phyloP scores from a whole-genome alignment of 2,888 invertebrate genomes.

The Aphidius colemani region DNA sequence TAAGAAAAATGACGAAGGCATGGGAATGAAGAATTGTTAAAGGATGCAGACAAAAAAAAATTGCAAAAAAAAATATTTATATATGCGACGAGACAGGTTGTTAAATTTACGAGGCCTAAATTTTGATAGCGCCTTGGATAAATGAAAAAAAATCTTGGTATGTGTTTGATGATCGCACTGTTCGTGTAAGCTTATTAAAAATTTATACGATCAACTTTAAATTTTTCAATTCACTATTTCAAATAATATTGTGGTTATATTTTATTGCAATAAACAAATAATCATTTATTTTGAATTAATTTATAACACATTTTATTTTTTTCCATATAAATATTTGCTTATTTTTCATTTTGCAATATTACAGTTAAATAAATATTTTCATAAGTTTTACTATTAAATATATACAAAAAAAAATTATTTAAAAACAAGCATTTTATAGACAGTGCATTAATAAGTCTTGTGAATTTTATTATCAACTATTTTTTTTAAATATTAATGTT shows the following conservation, averaged over 20 bases:
- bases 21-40: not conserved
- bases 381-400: constrained; percentile 54
- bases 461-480: too few species aligned
- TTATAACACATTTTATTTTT: not conserved
- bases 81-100: constrained; percentile 32
- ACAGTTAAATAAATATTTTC: constrained; percentile 30
- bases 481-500: too few species aligned
- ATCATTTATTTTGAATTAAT: not conserved
- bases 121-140: constrained; percentile 14
- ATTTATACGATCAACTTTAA: constrained; percentile 36
- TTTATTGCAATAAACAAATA: not conserved
- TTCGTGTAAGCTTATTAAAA: constrained; percentile 31
- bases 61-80: not conserved
- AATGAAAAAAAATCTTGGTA: constrained; percentile 11
- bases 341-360: not conserved
- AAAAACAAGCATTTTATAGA: not conserved
- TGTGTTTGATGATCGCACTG: constrained; percentile 42
- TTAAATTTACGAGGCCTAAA: constrained; percentile 45
- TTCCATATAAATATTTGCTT: too few species aligned
- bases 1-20: not conserved
- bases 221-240: constrained; percentile 24
- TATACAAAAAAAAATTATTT: constrained; percentile 3
- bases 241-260: not conserved
- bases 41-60: too few species aligned
- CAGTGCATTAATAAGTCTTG: too few species aligned